Evolutionary conservation across 2,113 vertebrate genomes (phyloP).

Genomic region (Sphyrna mokarran): DNA sequence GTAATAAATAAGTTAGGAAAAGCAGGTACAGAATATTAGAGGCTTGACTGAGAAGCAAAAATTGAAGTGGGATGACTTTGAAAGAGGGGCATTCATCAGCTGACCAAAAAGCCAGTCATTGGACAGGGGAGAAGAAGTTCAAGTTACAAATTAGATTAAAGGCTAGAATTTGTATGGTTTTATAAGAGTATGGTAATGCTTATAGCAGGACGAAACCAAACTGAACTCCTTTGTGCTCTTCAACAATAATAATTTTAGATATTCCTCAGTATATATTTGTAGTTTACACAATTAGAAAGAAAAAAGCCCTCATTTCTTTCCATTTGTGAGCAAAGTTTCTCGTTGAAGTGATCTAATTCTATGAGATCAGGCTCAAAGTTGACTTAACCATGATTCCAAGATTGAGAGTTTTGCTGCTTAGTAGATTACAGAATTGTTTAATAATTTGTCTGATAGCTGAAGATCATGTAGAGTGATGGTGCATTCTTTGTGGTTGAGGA

Average conservation of each 20-base stretch:
- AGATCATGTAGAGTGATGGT: background rate
- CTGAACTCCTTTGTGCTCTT: background rate
- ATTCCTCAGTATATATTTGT: background rate
- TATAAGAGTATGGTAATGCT: background rate
- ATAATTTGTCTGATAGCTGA: background rate
- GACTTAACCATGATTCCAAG: background rate
- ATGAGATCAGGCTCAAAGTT: background rate
- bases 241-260: background rate
- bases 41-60: background rate
- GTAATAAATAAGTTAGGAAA: background rate
- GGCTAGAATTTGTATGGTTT: background rate
- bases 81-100: background rate
- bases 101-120: background rate
- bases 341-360: background rate
- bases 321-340: background rate
- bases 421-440: background rate
- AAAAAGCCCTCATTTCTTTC: background rate
- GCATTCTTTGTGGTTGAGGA: background rate
- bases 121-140: background rate
- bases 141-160: background rate
- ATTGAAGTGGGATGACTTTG: background rate
- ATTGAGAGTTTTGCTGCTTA: background rate
- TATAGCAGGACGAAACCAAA: background rate
- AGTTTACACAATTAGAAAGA: background rate
- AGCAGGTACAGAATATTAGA: background rate